Evolutionary conservation across 2,888 invertebrate species (phyloP), one percentile per base, ranked within the genome.

Genomic region (Drosophila cognata): DNA sequence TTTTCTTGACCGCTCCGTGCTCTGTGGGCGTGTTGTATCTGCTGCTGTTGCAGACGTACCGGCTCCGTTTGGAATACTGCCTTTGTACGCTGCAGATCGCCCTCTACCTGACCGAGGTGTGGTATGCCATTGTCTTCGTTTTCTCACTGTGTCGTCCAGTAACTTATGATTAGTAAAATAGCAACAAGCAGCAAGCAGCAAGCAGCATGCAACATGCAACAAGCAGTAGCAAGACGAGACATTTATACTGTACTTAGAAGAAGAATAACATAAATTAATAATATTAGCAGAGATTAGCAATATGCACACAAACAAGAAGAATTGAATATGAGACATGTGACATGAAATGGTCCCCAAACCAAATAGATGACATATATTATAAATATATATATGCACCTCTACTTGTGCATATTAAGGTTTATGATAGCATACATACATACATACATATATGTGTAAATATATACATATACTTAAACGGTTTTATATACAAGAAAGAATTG

Each of bases 11-110:
- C 46, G 94, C 97, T 82, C 98, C 98, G 2, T 96, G 97, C 76
- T 95, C 97, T 36, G 93, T 97, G 61, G 97, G 97, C 51, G 96
- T 97, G 11, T 94, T 97, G 75, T 99, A 98, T 94, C 95, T 98
- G 91, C 94, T 98, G 52, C 94, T 97, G 61, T 97, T 97, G 95
- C 98, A 99, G 93, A 97, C 97, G 51, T 97, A 97, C 92, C 97
- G 97, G 57, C 95, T 98, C 52, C 94, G 97, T 75, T 94, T 98
- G 74, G 99, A 99, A 94, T 96, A 97, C 87, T 97, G 98, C 82
- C 95, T 98, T 91, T 96, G 97, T 92, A 96, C 96, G 51, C 96
- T 98, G 84, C 97, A 97, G 94, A 94, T 98, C 57, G 95, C 95
- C 83, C 95, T 99, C 90, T 96, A 98, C 90, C 94, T 95, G 11